phyloP scores from a whole-genome alignment of 1,140 invertebrate genomes.

The Helicoverpa zea region DNA sequence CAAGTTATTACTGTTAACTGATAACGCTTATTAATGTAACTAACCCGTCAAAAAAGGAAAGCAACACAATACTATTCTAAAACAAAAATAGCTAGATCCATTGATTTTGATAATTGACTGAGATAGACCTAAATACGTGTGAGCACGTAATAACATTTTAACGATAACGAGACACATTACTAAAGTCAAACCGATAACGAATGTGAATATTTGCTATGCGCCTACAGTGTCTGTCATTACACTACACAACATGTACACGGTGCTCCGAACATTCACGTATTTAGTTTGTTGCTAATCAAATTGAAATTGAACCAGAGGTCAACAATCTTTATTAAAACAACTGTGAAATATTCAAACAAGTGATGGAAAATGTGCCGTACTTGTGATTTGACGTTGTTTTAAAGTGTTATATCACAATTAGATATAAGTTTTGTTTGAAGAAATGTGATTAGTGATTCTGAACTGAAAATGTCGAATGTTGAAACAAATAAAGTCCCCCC shows the following conservation, averaged over 20 bases:
- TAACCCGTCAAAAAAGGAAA: too few relatives aligned
- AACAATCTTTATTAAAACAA: slow-evolving; percentile 14
- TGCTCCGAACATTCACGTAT: slow-evolving; percentile 34
- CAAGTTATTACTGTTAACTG: too few relatives aligned
- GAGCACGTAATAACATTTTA: slow-evolving; percentile 35
- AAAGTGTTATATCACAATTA: slow-evolving; percentile 10
- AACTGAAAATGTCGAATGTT: slow-evolving; percentile 60
- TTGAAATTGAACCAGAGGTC: slow-evolving; percentile 2
- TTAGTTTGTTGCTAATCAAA: slow-evolving; percentile 19
- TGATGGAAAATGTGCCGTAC: slow-evolving; percentile 14
- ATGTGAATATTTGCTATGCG: slow-evolving; percentile 49
- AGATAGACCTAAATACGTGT: slow-evolving; percentile 47
- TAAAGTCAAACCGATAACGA: slow-evolving; percentile 76
- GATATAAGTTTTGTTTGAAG: slow-evolving; percentile 24
- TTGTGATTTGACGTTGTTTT: slow-evolving; percentile 10
- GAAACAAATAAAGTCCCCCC: slow-evolving; percentile 85
- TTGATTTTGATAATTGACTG: slow-evolving; percentile 32
- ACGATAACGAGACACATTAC: slow-evolving; percentile 73
- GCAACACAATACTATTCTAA: neutral
- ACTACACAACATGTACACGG: slow-evolving; percentile 36
- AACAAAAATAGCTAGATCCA: slow-evolving; percentile 14
- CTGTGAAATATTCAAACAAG: neutral
- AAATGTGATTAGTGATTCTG: slow-evolving; percentile 48
- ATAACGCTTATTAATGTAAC: too few relatives aligned
- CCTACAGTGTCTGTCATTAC: slow-evolving; percentile 26